phyloP scores from a whole-genome alignment of 2,113 vertebrate species.

The Amia ocellicauda region DNA sequence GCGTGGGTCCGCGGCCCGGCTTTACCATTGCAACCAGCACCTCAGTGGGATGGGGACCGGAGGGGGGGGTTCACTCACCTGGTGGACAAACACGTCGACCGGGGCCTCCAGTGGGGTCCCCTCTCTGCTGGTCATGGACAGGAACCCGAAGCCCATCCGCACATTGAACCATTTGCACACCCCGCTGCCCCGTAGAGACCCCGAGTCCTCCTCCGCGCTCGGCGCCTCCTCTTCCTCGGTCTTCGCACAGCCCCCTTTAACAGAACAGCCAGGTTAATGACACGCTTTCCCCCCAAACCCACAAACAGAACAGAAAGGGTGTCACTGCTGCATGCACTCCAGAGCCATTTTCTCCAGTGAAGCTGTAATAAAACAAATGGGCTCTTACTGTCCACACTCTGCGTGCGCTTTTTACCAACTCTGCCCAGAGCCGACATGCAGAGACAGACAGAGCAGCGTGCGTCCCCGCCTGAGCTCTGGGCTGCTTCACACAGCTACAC shows the following conservation, averaged over 20 bases:
- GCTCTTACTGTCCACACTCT: background rate
- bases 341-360: background rate
- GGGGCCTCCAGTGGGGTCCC: constrained; percentile 82
- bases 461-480: too few relatives aligned
- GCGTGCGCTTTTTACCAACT: too few relatives aligned
- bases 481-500: too few relatives aligned
- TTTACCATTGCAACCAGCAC: too few relatives aligned
- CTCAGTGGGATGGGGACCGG: background rate
- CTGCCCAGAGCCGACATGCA: constrained; percentile 1
- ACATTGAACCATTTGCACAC: constrained; percentile 98
- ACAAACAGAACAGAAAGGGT: background rate
- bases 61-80: constrained; percentile 66
- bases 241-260: constrained; percentile 78
- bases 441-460: too few relatives aligned
- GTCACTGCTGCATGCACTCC: background rate
- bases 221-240: constrained; percentile 76
- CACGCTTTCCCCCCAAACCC: background rate
- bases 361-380: background rate
- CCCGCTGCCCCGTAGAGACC: constrained; percentile 75
- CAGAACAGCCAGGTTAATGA: background rate
- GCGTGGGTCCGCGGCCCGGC: too few relatives aligned
- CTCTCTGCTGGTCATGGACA: constrained; percentile 91
- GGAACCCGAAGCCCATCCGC: constrained; percentile 97
- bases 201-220: constrained; percentile 60
- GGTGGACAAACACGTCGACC: constrained; percentile 97